Conservation (phyloP, 2,797 vertebrate species). For the Enteromius unitaeniatus region DNA sequence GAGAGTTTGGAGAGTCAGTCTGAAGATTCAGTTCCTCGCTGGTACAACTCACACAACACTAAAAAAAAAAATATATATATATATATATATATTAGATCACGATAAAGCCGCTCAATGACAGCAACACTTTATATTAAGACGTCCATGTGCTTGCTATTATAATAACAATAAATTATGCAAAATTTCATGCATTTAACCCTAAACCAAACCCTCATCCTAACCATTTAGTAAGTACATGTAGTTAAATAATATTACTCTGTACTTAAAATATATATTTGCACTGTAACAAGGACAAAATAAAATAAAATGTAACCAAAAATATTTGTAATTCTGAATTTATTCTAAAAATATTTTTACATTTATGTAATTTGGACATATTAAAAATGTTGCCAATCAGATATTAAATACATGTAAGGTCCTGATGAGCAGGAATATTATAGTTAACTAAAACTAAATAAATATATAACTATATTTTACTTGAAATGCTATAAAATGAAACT, state of each 20-base stretch:
- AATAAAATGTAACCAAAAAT: background rate
- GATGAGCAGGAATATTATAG: too few species aligned
- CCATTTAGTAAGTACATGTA: too few species aligned
- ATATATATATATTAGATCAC: background rate
- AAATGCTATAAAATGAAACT: too few species aligned
- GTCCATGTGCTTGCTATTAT: too few species aligned
- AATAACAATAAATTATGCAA: too few species aligned
- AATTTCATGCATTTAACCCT: too few species aligned
- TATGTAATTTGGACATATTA: background rate
- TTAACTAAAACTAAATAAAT: too few species aligned
- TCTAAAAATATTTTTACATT: background rate
- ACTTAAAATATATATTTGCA: too few species aligned
- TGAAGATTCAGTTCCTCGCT: slow-evolving; percentile 17
- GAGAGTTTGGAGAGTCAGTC: slow-evolving; percentile 51
- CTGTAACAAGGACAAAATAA: too few species aligned
- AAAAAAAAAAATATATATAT: slow-evolving; percentile 27
- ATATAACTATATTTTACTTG: too few species aligned
- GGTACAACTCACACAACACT: slow-evolving; percentile 76
- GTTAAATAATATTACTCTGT: too few species aligned
- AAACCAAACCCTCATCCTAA: too few species aligned
- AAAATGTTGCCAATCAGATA: background rate
- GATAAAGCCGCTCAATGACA: background rate
- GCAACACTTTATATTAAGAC: background rate
- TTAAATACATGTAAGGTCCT: background rate
- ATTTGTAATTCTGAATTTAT: background rate